Conservation (phyloP, 1,140 invertebrate genomes). For the Drosophila melanica region DNA sequence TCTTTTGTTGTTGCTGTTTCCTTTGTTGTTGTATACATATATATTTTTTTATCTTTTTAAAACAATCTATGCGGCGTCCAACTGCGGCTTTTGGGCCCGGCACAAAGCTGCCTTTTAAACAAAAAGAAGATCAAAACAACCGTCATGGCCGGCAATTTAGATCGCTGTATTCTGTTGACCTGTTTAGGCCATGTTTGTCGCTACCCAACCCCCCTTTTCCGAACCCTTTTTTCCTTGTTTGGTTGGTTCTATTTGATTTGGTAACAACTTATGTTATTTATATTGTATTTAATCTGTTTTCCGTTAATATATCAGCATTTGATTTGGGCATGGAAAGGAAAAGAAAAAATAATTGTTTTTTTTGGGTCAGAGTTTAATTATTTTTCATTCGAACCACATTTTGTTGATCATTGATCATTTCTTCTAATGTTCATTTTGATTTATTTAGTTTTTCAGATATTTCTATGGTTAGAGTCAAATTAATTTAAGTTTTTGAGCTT, state of each 20-base stretch:
- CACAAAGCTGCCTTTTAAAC: constrained; percentile 22
- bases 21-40: neutral
- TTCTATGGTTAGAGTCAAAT: too few species aligned
- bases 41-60: constrained; percentile 43
- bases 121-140: constrained; percentile 56
- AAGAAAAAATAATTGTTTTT: too few species aligned
- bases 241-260: constrained; percentile 9
- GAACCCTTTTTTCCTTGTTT: neutral
- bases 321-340: neutral
- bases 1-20: constrained; percentile 6
- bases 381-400: neutral
- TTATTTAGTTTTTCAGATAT: too few species aligned
- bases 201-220: neutral
- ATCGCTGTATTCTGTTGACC: constrained; percentile 37
- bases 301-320: neutral
- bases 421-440: too few species aligned
- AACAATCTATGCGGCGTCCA: constrained; percentile 39
- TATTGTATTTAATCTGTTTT: constrained; percentile 9
- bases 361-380: neutral
- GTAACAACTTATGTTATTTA: neutral
- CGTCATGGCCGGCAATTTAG: constrained; percentile 69
- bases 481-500: neutral
- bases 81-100: constrained; percentile 8
- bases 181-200: neutral
- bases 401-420: too few species aligned